Evolutionary conservation across 1,140 invertebrate genomes (phyloP).

Genomic region (Bombus balteatus): DNA sequence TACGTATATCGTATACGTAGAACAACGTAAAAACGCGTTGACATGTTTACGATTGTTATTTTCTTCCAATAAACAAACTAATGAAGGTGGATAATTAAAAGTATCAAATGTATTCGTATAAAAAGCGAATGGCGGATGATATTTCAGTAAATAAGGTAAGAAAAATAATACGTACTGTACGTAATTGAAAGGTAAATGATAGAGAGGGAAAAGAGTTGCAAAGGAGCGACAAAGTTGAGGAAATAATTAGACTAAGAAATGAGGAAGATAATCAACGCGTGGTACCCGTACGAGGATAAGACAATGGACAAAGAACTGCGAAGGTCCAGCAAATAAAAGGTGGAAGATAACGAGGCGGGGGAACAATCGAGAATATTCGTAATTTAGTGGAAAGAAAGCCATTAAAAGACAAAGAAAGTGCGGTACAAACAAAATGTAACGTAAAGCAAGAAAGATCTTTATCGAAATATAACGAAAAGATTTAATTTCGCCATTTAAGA

Average conservation of each 20-base stretch:
- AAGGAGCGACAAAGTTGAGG: background rate
- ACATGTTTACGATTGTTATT: no score
- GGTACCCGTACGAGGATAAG: background rate
- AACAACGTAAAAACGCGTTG: no score
- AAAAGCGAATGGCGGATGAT: background rate
- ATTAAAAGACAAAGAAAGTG: no score
- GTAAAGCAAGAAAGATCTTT: background rate
- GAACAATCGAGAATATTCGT: background rate
- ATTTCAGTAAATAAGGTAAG: background rate
- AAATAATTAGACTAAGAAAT: background rate
- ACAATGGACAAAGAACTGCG: background rate
- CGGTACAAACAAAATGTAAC: background rate
- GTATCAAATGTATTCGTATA: no score
- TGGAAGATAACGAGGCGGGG: background rate
- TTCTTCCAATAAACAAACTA: no score
- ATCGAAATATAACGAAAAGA: background rate
- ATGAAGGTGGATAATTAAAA: no score
- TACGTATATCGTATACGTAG: no score
- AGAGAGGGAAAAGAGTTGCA: background rate
- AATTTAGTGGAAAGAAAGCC: background rate
- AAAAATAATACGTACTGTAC: background rate
- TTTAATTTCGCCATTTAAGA: background rate
- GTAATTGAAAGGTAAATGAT: background rate
- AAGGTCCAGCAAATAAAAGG: background rate
- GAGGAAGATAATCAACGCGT: conserved; percentile 26